Base-by-base conservation (phyloP, 2,113 vertebrate genomes). In the Crotalus horridus region DNA sequence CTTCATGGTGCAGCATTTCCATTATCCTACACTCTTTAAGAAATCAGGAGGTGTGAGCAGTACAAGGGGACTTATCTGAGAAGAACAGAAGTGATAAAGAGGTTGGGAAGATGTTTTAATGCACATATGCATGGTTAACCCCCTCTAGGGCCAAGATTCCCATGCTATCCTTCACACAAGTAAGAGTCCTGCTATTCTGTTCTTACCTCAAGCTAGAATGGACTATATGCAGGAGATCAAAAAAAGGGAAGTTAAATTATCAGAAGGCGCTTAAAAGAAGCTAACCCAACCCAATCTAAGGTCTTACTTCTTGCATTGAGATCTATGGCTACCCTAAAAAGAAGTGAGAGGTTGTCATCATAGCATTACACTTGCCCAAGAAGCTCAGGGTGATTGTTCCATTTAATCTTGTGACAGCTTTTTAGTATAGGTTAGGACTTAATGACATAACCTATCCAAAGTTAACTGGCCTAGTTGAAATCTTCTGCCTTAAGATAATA, bases 21-120 rank as follows among this genome's bases (percentile, higher is more conserved):
- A 85, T 74, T 88, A 85, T n/a, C 89, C 21, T 48, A 51, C 51
- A 86, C 89, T 59, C 39, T 87, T 91, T n/a, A 69, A 91, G 91
- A 90, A 92, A 91, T 48, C 29, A 86, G 93, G 58, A 88, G 91
- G 61, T 61, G 26, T 54, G 29, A 58, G 51, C 85, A 61, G 56
- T 46, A 86, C 29, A 58, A 39, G 92, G 43, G 69, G 61, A 29
- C 29, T 58, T 95, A 94, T 97, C 94, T 93, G 89, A 64, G 58
- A 89, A 51, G 29, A 93, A 89, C 90, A 87, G 92, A 86, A 85
- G 88, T 94, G 93, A 95, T 93, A 96, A 94, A 43, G 94, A 21
- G 64, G 51, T 55, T 93, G 92, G 87, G 48, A 87, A 81, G 88
- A 90, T n/a, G 56, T 87, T 90, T 61, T 33, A 64, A 51, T 46